Conservation (phyloP, 1,140 invertebrate genomes). For the Pogonognathellus flavescens region DNA sequence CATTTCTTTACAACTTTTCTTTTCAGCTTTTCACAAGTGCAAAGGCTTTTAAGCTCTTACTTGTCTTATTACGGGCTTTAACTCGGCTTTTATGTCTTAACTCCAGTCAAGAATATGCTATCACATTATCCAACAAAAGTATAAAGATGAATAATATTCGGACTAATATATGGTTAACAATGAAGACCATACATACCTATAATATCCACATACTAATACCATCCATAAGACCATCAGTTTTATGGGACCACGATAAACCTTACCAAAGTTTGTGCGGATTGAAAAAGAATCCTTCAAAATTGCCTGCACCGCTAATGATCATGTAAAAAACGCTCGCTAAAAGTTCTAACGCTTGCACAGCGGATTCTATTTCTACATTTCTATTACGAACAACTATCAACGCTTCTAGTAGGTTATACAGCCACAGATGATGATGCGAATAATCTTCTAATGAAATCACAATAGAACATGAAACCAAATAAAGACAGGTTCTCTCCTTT, state of each 20-base stretch:
- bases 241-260: constrained; percentile 37
- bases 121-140: constrained; percentile 32
- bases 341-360: constrained; percentile 23
- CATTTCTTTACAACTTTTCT: constrained; percentile 47
- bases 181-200: neutral
- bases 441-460: neutral
- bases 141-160: neutral
- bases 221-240: neutral
- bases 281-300: constrained; percentile 41
- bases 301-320: constrained; percentile 20
- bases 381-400: neutral
- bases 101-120: constrained; percentile 45
- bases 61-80: constrained; percentile 48
- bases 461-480: constrained; percentile 14
- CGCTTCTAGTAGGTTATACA: neutral
- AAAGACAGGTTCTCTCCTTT: too few species aligned
- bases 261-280: constrained; percentile 42
- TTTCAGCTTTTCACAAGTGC: constrained; percentile 48
- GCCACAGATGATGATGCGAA: constrained; percentile 15
- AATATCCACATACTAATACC: neutral
- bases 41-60: constrained; percentile 36
- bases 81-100: constrained; percentile 46
- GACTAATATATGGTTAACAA: neutral
- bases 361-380: neutral
- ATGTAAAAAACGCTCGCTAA: constrained; percentile 23